A percentile compares a stretch with the other conserved stretches of the same genome.
Evolutionary conservation across 1,140 invertebrate genomes (phyloP).

Genomic region (Caerostris extrusa): DNA sequence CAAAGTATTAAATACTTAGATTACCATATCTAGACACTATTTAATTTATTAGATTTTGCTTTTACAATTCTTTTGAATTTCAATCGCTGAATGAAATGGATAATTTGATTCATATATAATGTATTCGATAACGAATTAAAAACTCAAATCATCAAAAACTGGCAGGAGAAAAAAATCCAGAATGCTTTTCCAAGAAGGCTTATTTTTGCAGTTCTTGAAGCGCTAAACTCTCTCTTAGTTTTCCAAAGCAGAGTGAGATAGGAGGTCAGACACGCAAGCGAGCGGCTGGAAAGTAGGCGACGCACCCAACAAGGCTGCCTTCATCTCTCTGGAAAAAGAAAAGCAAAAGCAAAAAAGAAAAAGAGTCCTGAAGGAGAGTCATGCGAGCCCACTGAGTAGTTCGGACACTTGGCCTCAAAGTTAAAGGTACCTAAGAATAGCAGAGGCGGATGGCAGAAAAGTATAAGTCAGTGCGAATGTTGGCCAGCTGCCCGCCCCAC

Average conservation of each 20-base stretch:
- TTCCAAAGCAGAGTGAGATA: constrained; percentile 28
- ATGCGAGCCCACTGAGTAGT: constrained; percentile 20
- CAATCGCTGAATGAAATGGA: too few relatives aligned
- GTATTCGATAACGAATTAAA: too few relatives aligned
- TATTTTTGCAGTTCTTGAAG: not conserved
- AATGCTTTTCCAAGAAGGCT: not conserved
- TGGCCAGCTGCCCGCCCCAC: constrained; percentile 68
- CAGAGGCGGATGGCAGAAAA: constrained; percentile 45
- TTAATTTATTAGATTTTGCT: too few relatives aligned
- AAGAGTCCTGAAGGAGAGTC: constrained; percentile 40
- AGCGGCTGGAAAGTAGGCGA: constrained; percentile 11
- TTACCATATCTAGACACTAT: too few relatives aligned
- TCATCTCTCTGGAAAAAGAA: not conserved
- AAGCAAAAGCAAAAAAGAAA: not conserved
- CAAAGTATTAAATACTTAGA: too few relatives aligned
- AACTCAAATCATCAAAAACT: too few relatives aligned
- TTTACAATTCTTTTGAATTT: too few relatives aligned
- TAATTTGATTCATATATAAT: too few relatives aligned
- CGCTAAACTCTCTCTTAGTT: constrained; percentile 2
- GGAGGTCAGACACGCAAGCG: constrained; percentile 13
- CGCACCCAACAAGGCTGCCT: constrained; percentile 40
- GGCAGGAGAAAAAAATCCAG: too few relatives aligned
- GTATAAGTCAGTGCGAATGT: constrained; percentile 51
- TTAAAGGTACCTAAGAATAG: constrained; percentile 69
- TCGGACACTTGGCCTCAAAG: constrained; percentile 75